These are phyloP conservation scores for Patiria miniata DNA, from an alignment of 35 echinoderm and acorn worm genomes.

Conservation along the genomic window DNA sequence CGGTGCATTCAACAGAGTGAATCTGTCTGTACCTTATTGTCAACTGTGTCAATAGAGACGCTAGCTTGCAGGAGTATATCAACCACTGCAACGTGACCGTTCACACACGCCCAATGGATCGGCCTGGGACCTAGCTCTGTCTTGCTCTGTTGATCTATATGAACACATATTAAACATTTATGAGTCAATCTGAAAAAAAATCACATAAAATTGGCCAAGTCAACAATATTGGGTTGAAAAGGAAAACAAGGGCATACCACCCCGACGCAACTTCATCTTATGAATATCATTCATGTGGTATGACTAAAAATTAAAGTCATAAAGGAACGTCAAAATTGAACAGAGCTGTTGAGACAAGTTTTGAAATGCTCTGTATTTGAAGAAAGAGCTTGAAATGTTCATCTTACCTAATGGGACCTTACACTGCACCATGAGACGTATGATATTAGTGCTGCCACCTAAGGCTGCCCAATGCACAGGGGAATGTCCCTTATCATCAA, in stretches of 20 bases:
- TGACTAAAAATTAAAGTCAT: no score
- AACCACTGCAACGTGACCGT: constrained; percentile 93
- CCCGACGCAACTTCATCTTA: no score
- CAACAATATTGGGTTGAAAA: no score
- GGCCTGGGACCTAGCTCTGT: constrained; percentile 94
- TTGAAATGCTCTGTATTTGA: no score
- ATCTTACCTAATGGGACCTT: constrained; percentile 80
- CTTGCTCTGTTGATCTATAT: constrained; percentile 83
- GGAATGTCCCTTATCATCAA: constrained; percentile 92
- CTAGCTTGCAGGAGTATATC: constrained; percentile 93
- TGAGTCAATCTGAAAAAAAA: no score
- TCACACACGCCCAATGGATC: constrained; percentile 98
- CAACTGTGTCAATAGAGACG: constrained; percentile 92
- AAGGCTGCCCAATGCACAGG: constrained; percentile 96
- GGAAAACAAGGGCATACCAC: no score
- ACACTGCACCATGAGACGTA: constrained; percentile 91
- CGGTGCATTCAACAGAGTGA: not conserved
- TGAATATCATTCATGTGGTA: no score
- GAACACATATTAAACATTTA: not conserved
- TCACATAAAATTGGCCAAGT: no score
- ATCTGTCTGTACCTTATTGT: constrained; percentile 75
- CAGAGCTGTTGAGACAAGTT: no score
- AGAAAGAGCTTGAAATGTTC: no score
- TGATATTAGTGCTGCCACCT: constrained; percentile 88
- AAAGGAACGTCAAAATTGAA: no score